Conservation (phyloP, 2,113 vertebrate species). For the Craseonycteris thonglongyai region DNA sequence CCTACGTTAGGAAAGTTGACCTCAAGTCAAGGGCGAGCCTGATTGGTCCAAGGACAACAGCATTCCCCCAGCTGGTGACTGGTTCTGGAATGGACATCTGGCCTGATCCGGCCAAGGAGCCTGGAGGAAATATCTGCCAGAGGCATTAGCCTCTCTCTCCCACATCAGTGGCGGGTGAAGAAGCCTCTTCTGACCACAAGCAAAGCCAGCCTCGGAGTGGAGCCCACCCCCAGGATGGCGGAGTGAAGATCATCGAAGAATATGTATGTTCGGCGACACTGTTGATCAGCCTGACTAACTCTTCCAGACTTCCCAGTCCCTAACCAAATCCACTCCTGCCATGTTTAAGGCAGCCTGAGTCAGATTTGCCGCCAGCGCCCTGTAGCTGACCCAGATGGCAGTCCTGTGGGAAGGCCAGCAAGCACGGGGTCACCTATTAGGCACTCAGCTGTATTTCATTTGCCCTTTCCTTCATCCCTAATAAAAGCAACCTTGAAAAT, state of each 20-base stretch:
- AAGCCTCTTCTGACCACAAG: background rate
- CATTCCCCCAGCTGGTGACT: background rate
- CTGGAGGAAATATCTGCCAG: background rate
- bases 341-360: background rate
- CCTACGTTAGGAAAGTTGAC: background rate
- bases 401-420: background rate
- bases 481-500: background rate
- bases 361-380: background rate
- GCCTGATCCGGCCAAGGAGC: background rate
- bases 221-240: background rate
- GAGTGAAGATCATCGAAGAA: background rate
- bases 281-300: background rate
- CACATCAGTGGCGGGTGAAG: too few relatives aligned
- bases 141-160: background rate
- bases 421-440: background rate
- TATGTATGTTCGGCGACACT: background rate
- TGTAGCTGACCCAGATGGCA: background rate
- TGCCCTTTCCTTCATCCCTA: background rate
- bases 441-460: background rate
- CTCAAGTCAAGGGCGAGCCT: background rate
- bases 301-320: background rate
- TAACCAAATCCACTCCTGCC: background rate
- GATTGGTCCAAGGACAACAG: background rate
- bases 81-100: background rate
- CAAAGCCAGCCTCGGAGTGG: background rate